A percentile compares a stretch with the other conserved stretches of the same genome.
Evolutionary conservation across 2,888 invertebrate genomes (phyloP).

Genomic region (Ypsolopha sequella): DNA sequence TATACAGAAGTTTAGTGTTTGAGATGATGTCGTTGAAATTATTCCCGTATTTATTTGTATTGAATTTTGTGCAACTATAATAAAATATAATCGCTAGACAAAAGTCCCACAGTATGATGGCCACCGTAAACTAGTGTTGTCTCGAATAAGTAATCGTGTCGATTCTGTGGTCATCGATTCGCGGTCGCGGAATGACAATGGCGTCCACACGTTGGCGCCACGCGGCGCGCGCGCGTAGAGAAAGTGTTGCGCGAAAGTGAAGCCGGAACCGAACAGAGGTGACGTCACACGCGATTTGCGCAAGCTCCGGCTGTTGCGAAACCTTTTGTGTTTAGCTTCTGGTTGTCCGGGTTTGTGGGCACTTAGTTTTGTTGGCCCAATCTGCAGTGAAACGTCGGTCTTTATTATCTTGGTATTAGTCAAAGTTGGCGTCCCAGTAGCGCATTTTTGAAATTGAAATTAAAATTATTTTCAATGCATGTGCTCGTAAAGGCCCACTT

Average conservation of each 20-base stretch:
- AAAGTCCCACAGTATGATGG: no score
- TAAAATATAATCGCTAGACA: no score
- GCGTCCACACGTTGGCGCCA: background rate
- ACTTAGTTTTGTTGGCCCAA: background rate
- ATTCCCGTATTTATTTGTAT: no score
- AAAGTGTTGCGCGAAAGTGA: slow-evolving; percentile 69
- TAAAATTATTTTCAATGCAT: no score
- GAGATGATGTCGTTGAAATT: no score
- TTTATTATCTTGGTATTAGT: no score
- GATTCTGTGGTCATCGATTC: background rate
- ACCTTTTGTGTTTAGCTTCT: background rate
- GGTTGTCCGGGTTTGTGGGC: background rate
- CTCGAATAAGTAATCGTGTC: background rate
- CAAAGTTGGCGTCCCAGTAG: no score
- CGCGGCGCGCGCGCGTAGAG: slow-evolving; percentile 32
- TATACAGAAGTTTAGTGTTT: no score
- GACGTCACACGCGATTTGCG: slow-evolving; percentile 62
- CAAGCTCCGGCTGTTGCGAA: slow-evolving; percentile 20
- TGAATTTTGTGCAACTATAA: no score
- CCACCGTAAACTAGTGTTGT: background rate
- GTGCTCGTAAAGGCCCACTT: no score
- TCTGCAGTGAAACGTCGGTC: background rate
- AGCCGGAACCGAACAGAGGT: slow-evolving; percentile 53
- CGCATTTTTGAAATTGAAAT: no score
- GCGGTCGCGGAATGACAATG: background rate